Evolutionary conservation across 2,888 invertebrate genomes (phyloP).

Genomic region (Blera fallax): DNA sequence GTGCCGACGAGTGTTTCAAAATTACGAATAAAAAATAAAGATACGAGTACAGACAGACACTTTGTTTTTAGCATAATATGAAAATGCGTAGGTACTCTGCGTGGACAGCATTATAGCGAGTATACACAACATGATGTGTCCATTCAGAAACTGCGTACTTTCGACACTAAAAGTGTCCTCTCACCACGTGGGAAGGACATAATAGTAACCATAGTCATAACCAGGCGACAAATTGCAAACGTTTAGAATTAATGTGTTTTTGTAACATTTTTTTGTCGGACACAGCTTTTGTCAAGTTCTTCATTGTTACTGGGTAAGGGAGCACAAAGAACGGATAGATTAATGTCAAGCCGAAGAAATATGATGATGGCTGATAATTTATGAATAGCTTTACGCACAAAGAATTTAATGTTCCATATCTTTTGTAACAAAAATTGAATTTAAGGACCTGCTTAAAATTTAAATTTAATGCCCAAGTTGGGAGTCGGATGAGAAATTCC

Average conservation of each 20-base stretch:
- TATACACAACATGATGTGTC: background rate
- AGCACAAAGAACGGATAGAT: constrained; percentile 4
- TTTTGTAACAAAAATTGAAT: too few species aligned
- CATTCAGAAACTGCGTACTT: background rate
- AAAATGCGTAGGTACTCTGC: background rate
- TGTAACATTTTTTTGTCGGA: background rate
- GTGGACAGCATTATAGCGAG: background rate
- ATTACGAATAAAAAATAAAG: background rate
- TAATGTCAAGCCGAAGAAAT: constrained; percentile 10
- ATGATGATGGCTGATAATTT: constrained; percentile 24
- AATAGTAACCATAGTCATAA: constrained; percentile 4
- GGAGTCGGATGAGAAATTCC: too few species aligned
- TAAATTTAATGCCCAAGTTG: too few species aligned
- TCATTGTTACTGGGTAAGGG: background rate
- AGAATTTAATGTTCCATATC: background rate
- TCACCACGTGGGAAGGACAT: background rate
- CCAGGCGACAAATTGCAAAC: constrained; percentile 25
- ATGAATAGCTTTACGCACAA: background rate
- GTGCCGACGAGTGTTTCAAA: background rate
- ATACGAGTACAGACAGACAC: background rate
- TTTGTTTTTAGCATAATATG: background rate
- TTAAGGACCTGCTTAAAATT: too few species aligned
- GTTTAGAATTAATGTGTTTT: constrained; percentile 20
- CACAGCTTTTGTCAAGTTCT: constrained; percentile 16
- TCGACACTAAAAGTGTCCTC: background rate